Evolutionary conservation across 2,888 invertebrate genomes (phyloP).

Genomic region (Parnassius orleans): DNA sequence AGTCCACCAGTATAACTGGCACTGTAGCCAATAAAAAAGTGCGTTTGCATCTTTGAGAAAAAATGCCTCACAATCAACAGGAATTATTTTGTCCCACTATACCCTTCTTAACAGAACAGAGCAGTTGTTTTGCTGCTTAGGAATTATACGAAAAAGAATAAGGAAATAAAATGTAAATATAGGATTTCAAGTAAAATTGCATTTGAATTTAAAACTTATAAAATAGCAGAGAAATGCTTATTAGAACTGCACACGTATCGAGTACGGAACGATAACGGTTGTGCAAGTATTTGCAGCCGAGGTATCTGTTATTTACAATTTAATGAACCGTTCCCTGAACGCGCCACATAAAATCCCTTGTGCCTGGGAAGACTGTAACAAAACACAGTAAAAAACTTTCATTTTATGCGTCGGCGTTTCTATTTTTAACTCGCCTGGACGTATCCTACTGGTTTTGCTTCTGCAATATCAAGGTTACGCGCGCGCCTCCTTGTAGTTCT

Average conservation of each 20-base stretch:
- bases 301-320: conserved; percentile 53
- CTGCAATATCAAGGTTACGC: conserved; percentile 75
- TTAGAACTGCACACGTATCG: neutral
- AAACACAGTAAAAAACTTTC: conserved; percentile 63
- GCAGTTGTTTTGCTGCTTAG: no score
- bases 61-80: no score
- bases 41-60: no score
- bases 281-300: conserved; percentile 17
- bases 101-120: no score
- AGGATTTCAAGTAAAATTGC: no score
- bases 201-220: neutral
- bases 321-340: conserved; percentile 57
- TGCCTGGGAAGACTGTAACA: conserved; percentile 63
- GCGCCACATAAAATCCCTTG: conserved; percentile 56
- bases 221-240: neutral
- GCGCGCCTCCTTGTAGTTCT: conserved; percentile 45
- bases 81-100: no score
- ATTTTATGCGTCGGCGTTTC: conserved; percentile 64
- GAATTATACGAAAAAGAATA: no score
- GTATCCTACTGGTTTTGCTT: conserved; percentile 70
- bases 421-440: conserved; percentile 72
- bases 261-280: conserved; percentile 11
- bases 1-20: no score
- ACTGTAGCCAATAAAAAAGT: no score
- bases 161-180: no score